Evolutionary conservation across 37 sponge, comb jelly and placozoan genomes (phyloP).

Genomic region (Mnemiopsis leidyi): DNA sequence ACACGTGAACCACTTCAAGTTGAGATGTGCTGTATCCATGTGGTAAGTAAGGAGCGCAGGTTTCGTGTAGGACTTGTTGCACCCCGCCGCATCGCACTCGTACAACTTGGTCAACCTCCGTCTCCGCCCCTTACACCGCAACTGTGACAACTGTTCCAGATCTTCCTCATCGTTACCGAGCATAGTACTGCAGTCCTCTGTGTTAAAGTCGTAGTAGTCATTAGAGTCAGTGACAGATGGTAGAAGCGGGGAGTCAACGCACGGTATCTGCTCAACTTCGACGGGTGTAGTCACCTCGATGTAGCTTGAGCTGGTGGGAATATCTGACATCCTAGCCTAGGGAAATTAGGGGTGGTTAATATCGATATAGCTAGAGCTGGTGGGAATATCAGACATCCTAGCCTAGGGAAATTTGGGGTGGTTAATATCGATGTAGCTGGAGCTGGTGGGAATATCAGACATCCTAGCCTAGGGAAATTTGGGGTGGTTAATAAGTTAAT

Average conservation of each 20-base stretch:
- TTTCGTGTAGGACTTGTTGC: conserved; percentile 11
- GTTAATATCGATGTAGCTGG: neutral
- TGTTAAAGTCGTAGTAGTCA: conserved; percentile 14
- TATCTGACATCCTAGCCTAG: neutral
- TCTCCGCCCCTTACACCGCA: neutral
- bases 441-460: neutral
- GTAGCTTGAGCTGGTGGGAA: neutral
- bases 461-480: neutral
- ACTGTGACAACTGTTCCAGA: conserved; percentile 17
- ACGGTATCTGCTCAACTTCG: conserved; percentile 10
- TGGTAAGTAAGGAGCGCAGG: conserved; percentile 17
- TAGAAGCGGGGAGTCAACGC: neutral
- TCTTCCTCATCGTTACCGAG: neutral
- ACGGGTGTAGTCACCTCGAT: neutral
- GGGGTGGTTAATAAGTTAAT: neutral
- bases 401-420: neutral
- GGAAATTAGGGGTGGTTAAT: neutral
- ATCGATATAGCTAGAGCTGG: neutral
- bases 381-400: neutral
- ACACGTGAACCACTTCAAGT: conserved; percentile 54
- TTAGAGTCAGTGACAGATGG: neutral
- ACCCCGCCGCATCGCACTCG: neutral
- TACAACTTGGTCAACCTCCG: neutral
- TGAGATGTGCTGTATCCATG: neutral
- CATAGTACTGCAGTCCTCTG: neutral